A percentile compares a stretch with the other conserved stretches of the same genome.
phyloP scores from a whole-genome alignment of 2,113 vertebrate species.

The Pionites leucogaster region DNA sequence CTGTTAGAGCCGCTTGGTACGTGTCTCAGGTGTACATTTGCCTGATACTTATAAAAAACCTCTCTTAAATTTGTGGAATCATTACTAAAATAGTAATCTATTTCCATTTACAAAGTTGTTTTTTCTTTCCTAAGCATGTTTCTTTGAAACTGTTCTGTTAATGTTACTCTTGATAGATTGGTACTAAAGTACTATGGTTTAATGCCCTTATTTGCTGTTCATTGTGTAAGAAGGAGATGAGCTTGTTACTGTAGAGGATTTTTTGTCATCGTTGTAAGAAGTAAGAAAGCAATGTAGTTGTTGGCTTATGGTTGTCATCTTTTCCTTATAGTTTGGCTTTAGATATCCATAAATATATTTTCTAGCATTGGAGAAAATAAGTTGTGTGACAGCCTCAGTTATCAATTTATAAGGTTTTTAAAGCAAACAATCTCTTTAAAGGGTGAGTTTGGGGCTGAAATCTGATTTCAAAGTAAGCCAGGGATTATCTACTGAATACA shows the following conservation, averaged over 20 bases:
- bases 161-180: not conserved
- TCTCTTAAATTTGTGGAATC: not conserved
- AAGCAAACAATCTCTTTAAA: not conserved
- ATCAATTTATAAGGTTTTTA: not conserved
- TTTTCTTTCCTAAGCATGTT: not conserved
- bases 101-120: not conserved
- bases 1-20: not conserved
- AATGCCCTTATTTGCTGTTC: not conserved
- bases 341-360: not conserved
- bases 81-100: not conserved
- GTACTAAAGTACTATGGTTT: not conserved
- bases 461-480: not conserved
- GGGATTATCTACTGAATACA: not conserved
- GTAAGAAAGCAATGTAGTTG: not conserved
- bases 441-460: not conserved
- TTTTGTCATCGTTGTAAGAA: not conserved
- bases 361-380: not conserved
- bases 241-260: not conserved
- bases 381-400: not conserved
- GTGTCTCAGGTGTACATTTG: not conserved
- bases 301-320: not conserved
- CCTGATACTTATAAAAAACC: not conserved
- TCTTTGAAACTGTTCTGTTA: not conserved
- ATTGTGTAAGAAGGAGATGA: not conserved
- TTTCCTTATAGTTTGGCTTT: not conserved